Evolutionary conservation across 2,888 invertebrate genomes (phyloP).

Genomic region (Nymphalis polychloros): DNA sequence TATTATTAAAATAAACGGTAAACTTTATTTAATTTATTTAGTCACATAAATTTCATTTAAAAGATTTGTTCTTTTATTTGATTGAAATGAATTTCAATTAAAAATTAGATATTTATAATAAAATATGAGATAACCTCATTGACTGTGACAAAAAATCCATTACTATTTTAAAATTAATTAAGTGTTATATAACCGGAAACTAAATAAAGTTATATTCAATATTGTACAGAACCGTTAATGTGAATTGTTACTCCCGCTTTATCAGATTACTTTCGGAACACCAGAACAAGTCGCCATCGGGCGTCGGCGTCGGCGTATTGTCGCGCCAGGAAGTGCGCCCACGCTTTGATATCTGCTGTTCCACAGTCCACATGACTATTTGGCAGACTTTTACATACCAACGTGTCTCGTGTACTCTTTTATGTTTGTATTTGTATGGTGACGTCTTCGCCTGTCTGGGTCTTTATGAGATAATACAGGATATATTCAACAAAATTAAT

Average conservation of each 20-base stretch:
- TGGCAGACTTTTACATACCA: constrained; percentile 39
- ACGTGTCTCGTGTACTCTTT: constrained; percentile 29
- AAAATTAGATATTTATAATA: no score
- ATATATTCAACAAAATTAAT: neutral
- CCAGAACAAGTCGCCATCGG: constrained; percentile 21
- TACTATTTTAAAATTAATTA: no score
- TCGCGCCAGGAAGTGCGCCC: constrained; percentile 57
- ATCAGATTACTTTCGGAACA: constrained; percentile 30
- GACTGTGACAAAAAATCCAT: no score
- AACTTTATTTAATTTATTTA: no score
- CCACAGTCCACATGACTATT: constrained; percentile 36
- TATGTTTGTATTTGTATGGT: constrained; percentile 25
- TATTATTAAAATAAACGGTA: no score
- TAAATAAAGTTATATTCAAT: neutral
- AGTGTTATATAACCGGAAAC: no score
- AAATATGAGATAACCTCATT: no score
- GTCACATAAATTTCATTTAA: no score
- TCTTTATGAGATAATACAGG: neutral
- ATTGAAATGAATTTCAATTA: no score
- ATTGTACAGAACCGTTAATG: neutral
- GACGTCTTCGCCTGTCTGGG: constrained; percentile 25
- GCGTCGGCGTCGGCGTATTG: constrained; percentile 17
- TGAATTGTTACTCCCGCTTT: neutral
- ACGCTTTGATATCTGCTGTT: constrained; percentile 45
- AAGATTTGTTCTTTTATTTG: no score